A percentile compares a stretch with the other conserved stretches of the same genome.
These are phyloP conservation scores for Hedya salicella DNA, from an alignment of 2,888 invertebrate genomes.

Conservation along the genomic window DNA sequence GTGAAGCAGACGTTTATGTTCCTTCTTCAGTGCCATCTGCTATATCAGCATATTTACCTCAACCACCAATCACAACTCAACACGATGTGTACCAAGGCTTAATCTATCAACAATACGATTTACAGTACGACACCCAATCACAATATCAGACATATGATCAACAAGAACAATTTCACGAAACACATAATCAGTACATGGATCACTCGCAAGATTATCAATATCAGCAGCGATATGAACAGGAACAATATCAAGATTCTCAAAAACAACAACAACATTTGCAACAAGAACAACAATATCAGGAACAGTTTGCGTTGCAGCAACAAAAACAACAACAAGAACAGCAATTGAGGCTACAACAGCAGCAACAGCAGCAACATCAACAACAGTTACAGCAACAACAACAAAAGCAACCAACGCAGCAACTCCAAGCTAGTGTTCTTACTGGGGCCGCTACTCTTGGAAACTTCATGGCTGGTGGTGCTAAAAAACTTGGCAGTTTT, in stretches of 20 bases:
- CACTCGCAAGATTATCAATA: constrained; percentile 53
- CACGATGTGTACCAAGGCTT: constrained; percentile 64
- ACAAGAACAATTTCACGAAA: constrained; percentile 49
- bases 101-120: constrained; percentile 65
- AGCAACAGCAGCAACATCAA: constrained; percentile 58
- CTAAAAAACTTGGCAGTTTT: constrained; percentile 79
- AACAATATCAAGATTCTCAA: constrained; percentile 51
- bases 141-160: constrained; percentile 52
- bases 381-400: constrained; percentile 68
- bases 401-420: constrained; percentile 71
- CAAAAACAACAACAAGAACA: constrained; percentile 51
- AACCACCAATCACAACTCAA: constrained; percentile 66
- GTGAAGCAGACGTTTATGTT: constrained; percentile 67
- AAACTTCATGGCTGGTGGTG: constrained; percentile 81
- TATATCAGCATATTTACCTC: constrained; percentile 66
- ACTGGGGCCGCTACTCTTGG: constrained; percentile 80
- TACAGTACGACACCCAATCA: constrained; percentile 57
- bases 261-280: constrained; percentile 51
- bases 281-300: constrained; percentile 56
- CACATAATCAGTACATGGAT: constrained; percentile 51
- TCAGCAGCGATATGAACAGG: constrained; percentile 49
- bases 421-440: constrained; percentile 73
- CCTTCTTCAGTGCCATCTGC: constrained; percentile 68
- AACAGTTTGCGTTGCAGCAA: constrained; percentile 56
- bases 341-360: constrained; percentile 54